phyloP scores from a whole-genome alignment of 2,797 vertebrate genomes.

The Pangasius larnaudii region DNA sequence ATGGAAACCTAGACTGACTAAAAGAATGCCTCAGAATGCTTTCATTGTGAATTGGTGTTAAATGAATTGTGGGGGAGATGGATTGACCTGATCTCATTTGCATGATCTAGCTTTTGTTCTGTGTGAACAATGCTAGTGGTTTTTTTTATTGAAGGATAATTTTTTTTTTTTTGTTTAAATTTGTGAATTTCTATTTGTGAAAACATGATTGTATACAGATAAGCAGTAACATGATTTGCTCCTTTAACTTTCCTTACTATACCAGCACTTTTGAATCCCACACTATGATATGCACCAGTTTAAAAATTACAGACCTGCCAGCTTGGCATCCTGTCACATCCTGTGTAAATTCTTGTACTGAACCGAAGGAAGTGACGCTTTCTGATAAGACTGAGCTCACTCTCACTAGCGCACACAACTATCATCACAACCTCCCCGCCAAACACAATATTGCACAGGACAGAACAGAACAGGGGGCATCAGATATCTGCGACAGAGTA shows the following conservation, averaged over 20 bases:
- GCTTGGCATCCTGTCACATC: slow-evolving; percentile 27
- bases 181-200: neutral
- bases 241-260: neutral
- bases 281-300: neutral
- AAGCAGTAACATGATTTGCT: too few relatives aligned
- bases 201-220: neutral
- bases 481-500: slow-evolving; percentile 25
- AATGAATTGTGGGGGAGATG: neutral
- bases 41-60: neutral
- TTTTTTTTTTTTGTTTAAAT: neutral
- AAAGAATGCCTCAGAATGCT: neutral
- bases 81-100: neutral
- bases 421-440: neutral
- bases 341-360: slow-evolving; percentile 19
- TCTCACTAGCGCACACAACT: neutral
- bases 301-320: neutral
- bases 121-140: neutral
- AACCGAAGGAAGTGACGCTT: slow-evolving; percentile 15
- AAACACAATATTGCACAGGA: slow-evolving; percentile 30
- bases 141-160: neutral
- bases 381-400: slow-evolving; percentile 30
- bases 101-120: neutral
- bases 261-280: neutral
- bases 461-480: neutral
- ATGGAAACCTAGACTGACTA: neutral